Evolutionary conservation across 2,888 invertebrate species (phyloP).

Genomic region (Strigamia transsilvanica): DNA sequence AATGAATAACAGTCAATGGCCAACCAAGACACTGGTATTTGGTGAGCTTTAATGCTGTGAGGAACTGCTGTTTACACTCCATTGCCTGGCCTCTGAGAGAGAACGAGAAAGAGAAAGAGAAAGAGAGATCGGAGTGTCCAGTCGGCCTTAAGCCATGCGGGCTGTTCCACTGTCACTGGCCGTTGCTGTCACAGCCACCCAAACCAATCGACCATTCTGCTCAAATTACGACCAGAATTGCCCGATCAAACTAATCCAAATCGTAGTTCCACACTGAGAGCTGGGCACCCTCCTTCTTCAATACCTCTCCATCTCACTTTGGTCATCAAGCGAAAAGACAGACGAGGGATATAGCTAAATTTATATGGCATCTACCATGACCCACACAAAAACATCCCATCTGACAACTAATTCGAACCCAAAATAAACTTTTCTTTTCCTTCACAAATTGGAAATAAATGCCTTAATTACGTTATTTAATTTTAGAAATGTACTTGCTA

Average conservation of each 20-base stretch:
- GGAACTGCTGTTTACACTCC: constrained; percentile 50
- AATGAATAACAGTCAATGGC: constrained; percentile 12
- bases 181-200: constrained; percentile 38
- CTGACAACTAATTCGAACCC: neutral
- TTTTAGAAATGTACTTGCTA: no score
- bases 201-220: constrained; percentile 38
- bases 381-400: neutral
- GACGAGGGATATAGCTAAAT: neutral
- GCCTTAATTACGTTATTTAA: no score
- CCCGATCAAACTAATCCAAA: constrained; percentile 38
- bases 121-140: constrained; percentile 40
- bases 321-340: constrained; percentile 8
- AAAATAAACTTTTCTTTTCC: neutral
- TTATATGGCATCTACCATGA: neutral
- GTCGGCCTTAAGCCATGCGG: constrained; percentile 37
- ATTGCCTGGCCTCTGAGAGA: neutral
- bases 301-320: constrained; percentile 22
- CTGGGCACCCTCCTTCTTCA: constrained; percentile 2
- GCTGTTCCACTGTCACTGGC: constrained; percentile 29
- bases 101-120: neutral
- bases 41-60: constrained; percentile 46
- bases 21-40: constrained; percentile 27
- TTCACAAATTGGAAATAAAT: no score
- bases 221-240: constrained; percentile 38
- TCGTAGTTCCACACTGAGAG: constrained; percentile 27